Percentiles rank a stretch among this genome's conserved stretches.
Conservation (phyloP, 2,113 vertebrate genomes). For the Galemys pyrenaicus region DNA sequence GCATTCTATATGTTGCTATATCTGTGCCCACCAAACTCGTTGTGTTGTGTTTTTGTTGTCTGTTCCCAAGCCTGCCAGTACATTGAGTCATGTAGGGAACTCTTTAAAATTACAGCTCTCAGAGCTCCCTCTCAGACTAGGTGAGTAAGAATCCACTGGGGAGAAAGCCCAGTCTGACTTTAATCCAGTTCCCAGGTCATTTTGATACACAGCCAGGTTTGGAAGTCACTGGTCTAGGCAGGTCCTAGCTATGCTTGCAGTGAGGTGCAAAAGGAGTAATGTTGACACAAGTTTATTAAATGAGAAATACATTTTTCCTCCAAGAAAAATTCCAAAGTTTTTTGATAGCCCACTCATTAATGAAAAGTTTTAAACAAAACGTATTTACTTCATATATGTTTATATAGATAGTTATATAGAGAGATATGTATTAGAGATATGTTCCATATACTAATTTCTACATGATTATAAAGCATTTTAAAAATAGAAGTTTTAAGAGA, state of each 20-base stretch:
- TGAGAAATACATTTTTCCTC: background rate
- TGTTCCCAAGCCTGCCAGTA: background rate
- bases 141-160: background rate
- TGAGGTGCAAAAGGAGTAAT: background rate
- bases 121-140: background rate
- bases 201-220: background rate
- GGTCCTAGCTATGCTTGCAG: background rate
- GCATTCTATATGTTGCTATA: background rate
- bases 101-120: conserved; percentile 4
- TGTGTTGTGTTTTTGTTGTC: too few species aligned
- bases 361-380: background rate
- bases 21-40: background rate
- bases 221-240: background rate
- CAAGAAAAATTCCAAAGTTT: background rate
- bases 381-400: background rate
- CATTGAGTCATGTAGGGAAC: background rate
- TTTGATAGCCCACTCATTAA: background rate
- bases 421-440: background rate
- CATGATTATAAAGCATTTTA: conserved; percentile 2
- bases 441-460: background rate
- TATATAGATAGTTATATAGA: background rate
- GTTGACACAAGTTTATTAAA: background rate
- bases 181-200: background rate
- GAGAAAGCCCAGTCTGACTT: background rate
- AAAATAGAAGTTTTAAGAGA: conserved; percentile 4